These are phyloP conservation scores for Idaea biselata DNA, from an alignment of 2,888 invertebrate genomes.

Conservation along the genomic window DNA sequence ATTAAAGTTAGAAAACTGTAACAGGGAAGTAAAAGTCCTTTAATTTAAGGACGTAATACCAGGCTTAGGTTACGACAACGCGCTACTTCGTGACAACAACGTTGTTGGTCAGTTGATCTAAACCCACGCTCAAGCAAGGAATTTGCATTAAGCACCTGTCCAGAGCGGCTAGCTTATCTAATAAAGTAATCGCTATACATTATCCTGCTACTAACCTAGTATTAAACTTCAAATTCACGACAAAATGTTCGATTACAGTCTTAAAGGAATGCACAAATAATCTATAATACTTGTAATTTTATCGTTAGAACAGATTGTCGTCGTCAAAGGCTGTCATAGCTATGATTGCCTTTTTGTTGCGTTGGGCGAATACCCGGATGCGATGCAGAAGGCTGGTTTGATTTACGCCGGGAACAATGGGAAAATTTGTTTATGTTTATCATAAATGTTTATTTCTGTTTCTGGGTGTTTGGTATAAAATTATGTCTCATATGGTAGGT, in stretches of 20 bases:
- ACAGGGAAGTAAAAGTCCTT: conserved; percentile 67
- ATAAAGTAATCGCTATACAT: conserved; percentile 50
- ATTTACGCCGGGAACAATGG: no score
- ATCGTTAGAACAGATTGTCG: conserved; percentile 6
- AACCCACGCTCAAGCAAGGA: conserved; percentile 26
- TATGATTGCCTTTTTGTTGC: no score
- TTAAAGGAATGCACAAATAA: conserved; percentile 13
- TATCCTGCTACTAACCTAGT: conserved; percentile 38
- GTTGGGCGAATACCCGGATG: no score
- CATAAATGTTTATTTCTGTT: no score
- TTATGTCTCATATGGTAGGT: no score
- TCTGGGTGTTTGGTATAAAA: no score
- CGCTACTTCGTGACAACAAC: conserved; percentile 22
- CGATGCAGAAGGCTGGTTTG: no score
- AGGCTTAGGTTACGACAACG: conserved; percentile 49
- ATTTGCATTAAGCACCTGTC: conserved; percentile 66
- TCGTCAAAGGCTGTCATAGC: not conserved
- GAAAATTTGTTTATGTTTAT: no score
- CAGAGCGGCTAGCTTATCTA: conserved; percentile 44
- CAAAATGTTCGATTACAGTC: conserved; percentile 13
- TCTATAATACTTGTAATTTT: conserved; percentile 15
- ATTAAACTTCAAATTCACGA: conserved; percentile 44
- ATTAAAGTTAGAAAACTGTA: conserved; percentile 51
- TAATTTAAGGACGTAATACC: conserved; percentile 52
- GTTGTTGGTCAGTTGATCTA: conserved; percentile 19